A percentile compares a stretch with the other conserved stretches of the same genome.
phyloP scores from a whole-genome alignment of 2,113 vertebrate genomes.

The Mellivora capensis region DNA sequence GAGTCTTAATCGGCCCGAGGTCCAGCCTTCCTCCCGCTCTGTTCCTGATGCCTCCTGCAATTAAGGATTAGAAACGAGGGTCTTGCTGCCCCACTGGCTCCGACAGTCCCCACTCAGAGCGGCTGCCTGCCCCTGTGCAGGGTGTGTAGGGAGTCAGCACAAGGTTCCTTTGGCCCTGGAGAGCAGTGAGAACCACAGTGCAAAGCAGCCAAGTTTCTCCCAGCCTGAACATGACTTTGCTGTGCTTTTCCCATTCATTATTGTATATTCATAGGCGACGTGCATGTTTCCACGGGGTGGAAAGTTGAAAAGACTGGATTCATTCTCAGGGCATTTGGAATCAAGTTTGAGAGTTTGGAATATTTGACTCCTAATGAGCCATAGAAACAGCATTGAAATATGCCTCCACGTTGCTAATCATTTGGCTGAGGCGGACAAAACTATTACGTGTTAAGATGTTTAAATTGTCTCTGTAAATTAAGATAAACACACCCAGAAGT shows the following conservation, averaged over 20 bases:
- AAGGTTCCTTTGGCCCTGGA: too few relatives aligned
- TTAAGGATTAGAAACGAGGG: neutral
- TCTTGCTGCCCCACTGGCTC: neutral
- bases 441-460: neutral
- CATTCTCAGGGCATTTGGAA: neutral
- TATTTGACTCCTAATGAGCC: neutral
- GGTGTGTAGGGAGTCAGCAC: fast-evolving
- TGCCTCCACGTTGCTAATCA: neutral
- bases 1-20: neutral
- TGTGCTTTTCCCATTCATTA: fast-evolving
- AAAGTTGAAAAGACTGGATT: neutral
- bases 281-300: fast-evolving
- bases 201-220: fast-evolving
- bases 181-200: fast-evolving
- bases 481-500: neutral
- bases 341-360: neutral
- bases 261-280: fast-evolving
- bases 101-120: fast-evolving
- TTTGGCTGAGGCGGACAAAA: neutral
- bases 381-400: neutral
- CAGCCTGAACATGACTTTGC: fast-evolving
- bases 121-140: fast-evolving
- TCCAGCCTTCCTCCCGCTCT: too few relatives aligned
- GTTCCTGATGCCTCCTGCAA: fast-evolving
- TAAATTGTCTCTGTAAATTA: slow-evolving; percentile 11